These are phyloP conservation scores for Danionella dracula DNA, from an alignment of 2,797 vertebrate genomes.

Conservation along the genomic window DNA sequence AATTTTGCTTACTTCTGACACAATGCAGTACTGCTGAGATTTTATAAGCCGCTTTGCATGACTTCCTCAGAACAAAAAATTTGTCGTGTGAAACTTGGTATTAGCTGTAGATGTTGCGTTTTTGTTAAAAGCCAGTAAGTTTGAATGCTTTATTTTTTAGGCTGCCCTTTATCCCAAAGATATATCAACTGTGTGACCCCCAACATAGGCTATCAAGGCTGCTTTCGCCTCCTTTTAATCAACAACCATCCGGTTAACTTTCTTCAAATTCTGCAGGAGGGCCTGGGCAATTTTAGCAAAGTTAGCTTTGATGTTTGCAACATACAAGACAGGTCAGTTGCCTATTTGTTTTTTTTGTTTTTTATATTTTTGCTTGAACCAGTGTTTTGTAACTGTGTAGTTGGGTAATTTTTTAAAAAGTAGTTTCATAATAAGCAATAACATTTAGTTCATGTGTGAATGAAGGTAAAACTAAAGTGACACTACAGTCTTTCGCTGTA, in stretches of 20 bases:
- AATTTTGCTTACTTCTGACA: conserved; percentile 4
- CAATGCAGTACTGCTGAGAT: conserved; percentile 26
- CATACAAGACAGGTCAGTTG: conserved; percentile 51
- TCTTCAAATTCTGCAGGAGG: conserved; percentile 37
- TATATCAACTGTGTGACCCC: conserved; percentile 31
- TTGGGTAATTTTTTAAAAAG: too few relatives aligned
- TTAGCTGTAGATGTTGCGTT: background rate
- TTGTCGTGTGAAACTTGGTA: conserved; percentile 10
- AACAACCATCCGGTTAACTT: conserved; percentile 46
- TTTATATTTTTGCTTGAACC: background rate
- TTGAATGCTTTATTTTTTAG: conserved; percentile 30
- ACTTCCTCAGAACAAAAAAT: conserved; percentile 9
- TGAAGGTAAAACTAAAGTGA: too few relatives aligned
- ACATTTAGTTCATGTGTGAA: too few relatives aligned
- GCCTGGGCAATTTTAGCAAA: conserved; percentile 40
- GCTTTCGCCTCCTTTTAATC: conserved; percentile 45
- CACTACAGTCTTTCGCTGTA: too few relatives aligned
- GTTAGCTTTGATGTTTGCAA: conserved; percentile 49
- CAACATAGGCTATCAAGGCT: conserved; percentile 46
- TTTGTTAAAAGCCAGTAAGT: background rate
- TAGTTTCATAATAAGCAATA: too few relatives aligned
- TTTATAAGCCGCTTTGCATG: conserved; percentile 29
- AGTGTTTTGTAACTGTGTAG: background rate
- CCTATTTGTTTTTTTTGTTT: background rate
- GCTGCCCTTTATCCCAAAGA: conserved; percentile 23